Base-by-base conservation (phyloP, 2,113 vertebrate genomes). In the Neopipo cinnamomea region DNA sequence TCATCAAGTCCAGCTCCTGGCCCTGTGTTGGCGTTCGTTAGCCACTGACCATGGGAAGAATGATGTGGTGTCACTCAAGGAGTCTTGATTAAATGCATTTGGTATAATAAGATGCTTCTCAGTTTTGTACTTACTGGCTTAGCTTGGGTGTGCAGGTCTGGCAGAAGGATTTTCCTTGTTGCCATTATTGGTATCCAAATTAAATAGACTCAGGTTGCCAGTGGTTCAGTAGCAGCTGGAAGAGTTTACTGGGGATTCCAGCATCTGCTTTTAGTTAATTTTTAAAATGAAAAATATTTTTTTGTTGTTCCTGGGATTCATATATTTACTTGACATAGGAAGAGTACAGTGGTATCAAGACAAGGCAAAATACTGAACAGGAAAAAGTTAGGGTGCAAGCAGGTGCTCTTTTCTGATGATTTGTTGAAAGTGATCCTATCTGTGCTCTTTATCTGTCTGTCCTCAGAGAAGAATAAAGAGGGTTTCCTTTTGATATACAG, bases 211-310 rank as follows among this genome's bases (percentile, higher is more conserved):
- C 46, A 71, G 91, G 90, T 97, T 98, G 97, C 96, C 94, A 97
- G 84, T 91, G 91, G 92, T 97, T 97, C 96, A 86, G 97, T 97
- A 97, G 97, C 97, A 98, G 97, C 97, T 98, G 97, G 97, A 97
- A 96, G 91, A 91, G 55, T 97, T 98, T 97, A 95, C 72, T 97
- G 91, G 95, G 82, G 74, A 93, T 77, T 85, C 76, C 79, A 94
- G 86, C 97, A 97, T 97, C 96, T 97, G 97, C 83, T 97, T 97
- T 97, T 82, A 96, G 90, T 98, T 98, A 95, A 66, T 95, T 93
- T 93, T 96, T 97, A 95, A 41, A 95, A 97, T 97, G 89, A 95
- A 97, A 98, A 95, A 70, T 97, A 95, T 89, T 95, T 89, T 83
- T 88, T 82, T 96, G 77, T 95, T 89, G 25, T 96, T 96, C 95